phyloP scores from a whole-genome alignment of 2,113 vertebrate genomes.

The Polyodon spathula region DNA sequence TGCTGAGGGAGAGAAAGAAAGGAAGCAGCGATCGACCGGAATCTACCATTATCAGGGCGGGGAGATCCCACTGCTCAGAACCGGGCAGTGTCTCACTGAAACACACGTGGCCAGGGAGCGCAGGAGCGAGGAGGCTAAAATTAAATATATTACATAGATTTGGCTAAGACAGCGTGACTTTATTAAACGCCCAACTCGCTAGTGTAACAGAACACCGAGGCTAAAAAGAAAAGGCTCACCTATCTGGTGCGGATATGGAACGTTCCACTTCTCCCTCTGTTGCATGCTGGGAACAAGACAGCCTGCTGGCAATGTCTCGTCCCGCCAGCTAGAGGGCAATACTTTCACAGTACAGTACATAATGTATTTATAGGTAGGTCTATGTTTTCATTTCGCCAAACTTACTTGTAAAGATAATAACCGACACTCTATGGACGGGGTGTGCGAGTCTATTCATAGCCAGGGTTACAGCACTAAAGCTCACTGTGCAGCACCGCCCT shows the following conservation, averaged over 20 bases:
- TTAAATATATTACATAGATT: not conserved
- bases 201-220: not conserved
- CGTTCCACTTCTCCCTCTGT: constrained; percentile 9
- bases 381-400: too few relatives aligned
- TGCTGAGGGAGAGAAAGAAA: constrained; percentile 56
- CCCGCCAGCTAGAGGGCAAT: too few relatives aligned
- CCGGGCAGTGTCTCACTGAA: not conserved
- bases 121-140: too few relatives aligned
- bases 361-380: too few relatives aligned
- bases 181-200: not conserved
- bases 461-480: too few relatives aligned
- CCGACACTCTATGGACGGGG: too few relatives aligned
- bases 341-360: too few relatives aligned
- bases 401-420: too few relatives aligned
- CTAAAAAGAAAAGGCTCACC: not conserved
- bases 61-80: constrained; percentile 32
- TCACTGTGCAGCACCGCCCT: too few relatives aligned
- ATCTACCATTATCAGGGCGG: constrained; percentile 41
- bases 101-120: too few relatives aligned
- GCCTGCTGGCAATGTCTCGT: too few relatives aligned
- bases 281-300: not conserved
- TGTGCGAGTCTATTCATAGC: too few relatives aligned
- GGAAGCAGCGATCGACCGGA: constrained; percentile 20
- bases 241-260: constrained; percentile 9
- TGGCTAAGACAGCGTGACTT: not conserved